Evolutionary conservation across 1,140 invertebrate genomes (phyloP).

Genomic region (Rhyacophila brunnea): DNA sequence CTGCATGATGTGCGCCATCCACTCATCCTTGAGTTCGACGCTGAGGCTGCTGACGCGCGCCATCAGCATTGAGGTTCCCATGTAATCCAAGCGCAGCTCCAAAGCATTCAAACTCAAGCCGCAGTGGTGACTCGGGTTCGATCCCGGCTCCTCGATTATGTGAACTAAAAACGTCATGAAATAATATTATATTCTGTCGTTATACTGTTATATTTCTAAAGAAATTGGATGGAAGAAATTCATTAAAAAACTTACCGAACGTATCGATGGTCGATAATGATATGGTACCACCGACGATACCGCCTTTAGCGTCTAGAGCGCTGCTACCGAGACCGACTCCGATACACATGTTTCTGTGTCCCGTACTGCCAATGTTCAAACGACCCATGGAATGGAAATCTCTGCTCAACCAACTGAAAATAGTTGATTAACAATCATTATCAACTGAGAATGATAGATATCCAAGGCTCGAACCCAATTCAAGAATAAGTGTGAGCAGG

Average conservation of each 20-base stretch:
- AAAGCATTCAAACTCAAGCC: conserved; percentile 82
- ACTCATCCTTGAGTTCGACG: conserved; percentile 79
- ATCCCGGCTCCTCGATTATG: conserved; percentile 84
- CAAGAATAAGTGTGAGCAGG: no score
- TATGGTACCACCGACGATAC: conserved; percentile 93
- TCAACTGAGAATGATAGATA: no score
- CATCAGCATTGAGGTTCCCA: conserved; percentile 93
- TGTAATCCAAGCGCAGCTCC: conserved; percentile 91
- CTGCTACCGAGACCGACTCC: conserved; percentile 87
- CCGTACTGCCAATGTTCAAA: conserved; percentile 89
- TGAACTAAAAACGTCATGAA: conserved; percentile 60
- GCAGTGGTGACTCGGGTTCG: conserved; percentile 85
- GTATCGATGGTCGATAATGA: conserved; percentile 88
- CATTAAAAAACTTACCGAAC: conserved; percentile 60
- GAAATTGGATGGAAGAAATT: neutral
- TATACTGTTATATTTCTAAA: neutral
- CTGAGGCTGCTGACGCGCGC: conserved; percentile 80
- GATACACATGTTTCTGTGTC: conserved; percentile 91
- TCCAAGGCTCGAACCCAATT: no score
- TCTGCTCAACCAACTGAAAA: conserved; percentile 80
- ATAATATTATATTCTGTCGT: neutral
- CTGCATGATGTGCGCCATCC: conserved; percentile 53
- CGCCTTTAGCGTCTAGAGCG: conserved; percentile 89
- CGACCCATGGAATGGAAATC: conserved; percentile 88
- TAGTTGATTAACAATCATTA: neutral